Evolutionary conservation across 2,888 invertebrate genomes (phyloP).

Genomic region (Cheilosia urbana): DNA sequence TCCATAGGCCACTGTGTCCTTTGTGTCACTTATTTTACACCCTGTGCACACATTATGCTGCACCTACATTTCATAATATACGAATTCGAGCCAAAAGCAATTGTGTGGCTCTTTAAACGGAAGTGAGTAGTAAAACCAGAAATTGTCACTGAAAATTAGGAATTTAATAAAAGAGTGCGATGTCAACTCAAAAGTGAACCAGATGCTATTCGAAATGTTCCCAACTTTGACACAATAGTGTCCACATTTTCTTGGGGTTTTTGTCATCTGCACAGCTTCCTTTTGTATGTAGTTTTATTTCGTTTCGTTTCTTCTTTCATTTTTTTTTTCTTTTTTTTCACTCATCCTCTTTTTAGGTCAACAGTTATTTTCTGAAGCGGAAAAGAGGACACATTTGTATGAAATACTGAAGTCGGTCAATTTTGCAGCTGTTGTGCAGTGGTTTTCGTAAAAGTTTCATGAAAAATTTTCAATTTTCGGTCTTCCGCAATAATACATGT

Average conservation of each 20-base stretch:
- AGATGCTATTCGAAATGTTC: constrained; percentile 28
- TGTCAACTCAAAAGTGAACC: constrained; percentile 37
- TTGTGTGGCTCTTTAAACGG: background rate
- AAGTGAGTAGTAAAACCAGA: constrained; percentile 45
- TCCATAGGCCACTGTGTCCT: background rate
- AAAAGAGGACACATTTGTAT: constrained; percentile 62
- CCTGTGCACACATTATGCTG: background rate
- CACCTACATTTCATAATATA: background rate
- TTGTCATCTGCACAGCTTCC: constrained; percentile 22
- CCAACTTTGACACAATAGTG: constrained; percentile 10
- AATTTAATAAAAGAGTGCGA: constrained; percentile 62
- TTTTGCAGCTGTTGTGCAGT: constrained; percentile 57
- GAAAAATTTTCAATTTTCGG: constrained; percentile 49
- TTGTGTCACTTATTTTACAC: constrained; percentile 10
- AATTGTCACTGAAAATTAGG: constrained; percentile 55
- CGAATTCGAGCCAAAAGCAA: background rate
- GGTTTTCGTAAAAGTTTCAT: constrained; percentile 54
- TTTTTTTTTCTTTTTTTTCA: constrained; percentile 13
- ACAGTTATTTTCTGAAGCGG: constrained; percentile 57
- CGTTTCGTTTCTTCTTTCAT: constrained; percentile 1
- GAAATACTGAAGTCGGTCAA: constrained; percentile 54
- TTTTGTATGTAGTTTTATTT: constrained; percentile 8
- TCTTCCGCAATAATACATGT: background rate
- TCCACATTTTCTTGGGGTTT: constrained; percentile 51
- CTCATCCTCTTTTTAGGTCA: constrained; percentile 33